A percentile compares a stretch with the other conserved stretches of the same genome.
Conservation (phyloP, 2,888 invertebrate species). For the Drosophila imparisetae region DNA sequence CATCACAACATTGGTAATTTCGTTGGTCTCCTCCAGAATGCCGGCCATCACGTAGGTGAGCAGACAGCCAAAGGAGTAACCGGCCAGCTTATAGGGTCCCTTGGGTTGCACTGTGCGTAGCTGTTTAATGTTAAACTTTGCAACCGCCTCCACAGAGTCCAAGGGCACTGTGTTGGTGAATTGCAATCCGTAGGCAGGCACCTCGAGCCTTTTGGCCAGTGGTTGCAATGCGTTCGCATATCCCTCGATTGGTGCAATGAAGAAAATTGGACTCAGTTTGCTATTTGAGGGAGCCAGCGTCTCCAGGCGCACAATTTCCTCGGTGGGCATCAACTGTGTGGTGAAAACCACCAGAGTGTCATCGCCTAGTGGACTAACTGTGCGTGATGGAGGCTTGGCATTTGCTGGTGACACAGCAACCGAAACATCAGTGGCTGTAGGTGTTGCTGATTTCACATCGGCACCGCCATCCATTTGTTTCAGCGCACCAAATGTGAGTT, state of each 20-base stretch:
- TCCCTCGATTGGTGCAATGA: constrained; percentile 95
- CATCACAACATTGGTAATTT: constrained; percentile 86
- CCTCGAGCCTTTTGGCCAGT: constrained; percentile 90
- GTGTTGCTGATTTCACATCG: constrained; percentile 56
- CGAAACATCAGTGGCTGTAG: constrained; percentile 11
- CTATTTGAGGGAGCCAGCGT: constrained; percentile 84
- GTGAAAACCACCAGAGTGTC: constrained; percentile 86
- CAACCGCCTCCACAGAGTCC: constrained; percentile 89
- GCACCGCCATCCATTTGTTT: constrained; percentile 85
- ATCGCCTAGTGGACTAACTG: constrained; percentile 83
- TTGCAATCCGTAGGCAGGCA: constrained; percentile 95
- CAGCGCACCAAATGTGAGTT: constrained; percentile 91
- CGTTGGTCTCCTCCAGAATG: constrained; percentile 89
- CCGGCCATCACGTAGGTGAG: constrained; percentile 98
- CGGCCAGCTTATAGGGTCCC: constrained; percentile 95
- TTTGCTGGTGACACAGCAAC: constrained; percentile 34
- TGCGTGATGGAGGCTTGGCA: constrained; percentile 52
- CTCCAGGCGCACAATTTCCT: constrained; percentile 89
- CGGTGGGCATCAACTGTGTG: constrained; percentile 90
- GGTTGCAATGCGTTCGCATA: constrained; percentile 89
- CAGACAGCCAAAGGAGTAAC: constrained; percentile 98
- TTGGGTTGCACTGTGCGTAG: constrained; percentile 90
- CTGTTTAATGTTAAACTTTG: constrained; percentile 89
- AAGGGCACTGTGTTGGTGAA: constrained; percentile 92
- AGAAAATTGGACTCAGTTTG: constrained; percentile 87